A percentile compares a stretch with the other conserved stretches of the same genome.
Conservation (phyloP, 2,113 vertebrate genomes). For the Neodontobutis hainanensis region DNA sequence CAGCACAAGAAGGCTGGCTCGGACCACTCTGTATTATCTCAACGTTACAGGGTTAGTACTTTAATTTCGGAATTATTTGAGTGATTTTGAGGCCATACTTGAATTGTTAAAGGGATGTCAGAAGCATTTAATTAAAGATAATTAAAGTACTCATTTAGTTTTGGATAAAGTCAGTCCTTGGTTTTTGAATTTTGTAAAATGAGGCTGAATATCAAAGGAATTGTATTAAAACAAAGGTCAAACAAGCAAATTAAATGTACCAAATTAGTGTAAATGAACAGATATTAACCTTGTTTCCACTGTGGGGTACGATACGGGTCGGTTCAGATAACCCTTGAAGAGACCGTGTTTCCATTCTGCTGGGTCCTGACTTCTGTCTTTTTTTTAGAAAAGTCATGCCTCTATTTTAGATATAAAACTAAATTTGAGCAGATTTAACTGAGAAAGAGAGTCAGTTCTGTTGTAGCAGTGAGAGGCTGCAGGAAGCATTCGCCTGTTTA, state of each 20-base stretch:
- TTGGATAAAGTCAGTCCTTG: not conserved
- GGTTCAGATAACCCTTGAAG: no score
- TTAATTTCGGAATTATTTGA: not conserved
- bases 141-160: not conserved
- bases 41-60: not conserved
- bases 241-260: not conserved
- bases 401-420: no score
- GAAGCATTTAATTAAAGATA: not conserved
- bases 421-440: no score
- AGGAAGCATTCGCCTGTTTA: no score
- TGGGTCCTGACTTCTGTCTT: no score
- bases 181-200: no score
- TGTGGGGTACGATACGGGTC: no score
- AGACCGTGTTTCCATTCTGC: no score
- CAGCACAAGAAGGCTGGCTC: not conserved
- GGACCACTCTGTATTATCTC: not conserved
- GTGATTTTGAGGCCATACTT: not conserved
- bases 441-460: no score
- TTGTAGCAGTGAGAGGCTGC: no score
- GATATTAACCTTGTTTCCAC: no score
- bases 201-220: not conserved
- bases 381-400: no score
- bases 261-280: not conserved
- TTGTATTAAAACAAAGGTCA: not conserved
- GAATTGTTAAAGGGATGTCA: not conserved